Evolutionary conservation across 2,888 invertebrate genomes (phyloP).

Genomic region (Apodemia zela): DNA sequence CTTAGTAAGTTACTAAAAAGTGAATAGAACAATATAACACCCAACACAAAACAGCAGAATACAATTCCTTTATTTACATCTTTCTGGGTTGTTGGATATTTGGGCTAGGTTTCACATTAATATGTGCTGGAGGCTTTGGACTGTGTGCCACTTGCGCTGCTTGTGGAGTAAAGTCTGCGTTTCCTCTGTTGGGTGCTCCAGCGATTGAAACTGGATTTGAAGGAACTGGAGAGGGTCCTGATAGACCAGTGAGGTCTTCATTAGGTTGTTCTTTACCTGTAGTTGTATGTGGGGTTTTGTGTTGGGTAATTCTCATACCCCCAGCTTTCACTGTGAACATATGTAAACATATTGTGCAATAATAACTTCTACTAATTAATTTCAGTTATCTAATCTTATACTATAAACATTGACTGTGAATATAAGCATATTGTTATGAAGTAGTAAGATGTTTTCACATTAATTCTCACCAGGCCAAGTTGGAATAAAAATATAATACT

Average conservation of each 20-base stretch:
- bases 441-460: too few species aligned
- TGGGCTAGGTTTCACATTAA: constrained; percentile 82
- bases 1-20: neutral
- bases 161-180: constrained; percentile 93
- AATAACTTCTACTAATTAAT: too few species aligned
- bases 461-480: too few species aligned
- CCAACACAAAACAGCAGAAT: constrained; percentile 33
- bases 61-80: constrained; percentile 41
- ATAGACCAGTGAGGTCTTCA: constrained; percentile 86
- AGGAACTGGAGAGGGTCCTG: constrained; percentile 87
- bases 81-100: constrained; percentile 94
- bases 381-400: too few species aligned
- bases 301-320: constrained; percentile 94
- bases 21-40: constrained; percentile 24
- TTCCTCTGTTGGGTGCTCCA: constrained; percentile 89
- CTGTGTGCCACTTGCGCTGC: constrained; percentile 93
- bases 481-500: too few species aligned
- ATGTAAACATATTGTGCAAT: neutral
- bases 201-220: constrained; percentile 87
- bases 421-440: too few species aligned
- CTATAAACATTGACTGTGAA: too few species aligned
- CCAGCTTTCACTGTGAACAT: constrained; percentile 89
- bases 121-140: constrained; percentile 85
- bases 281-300: constrained; percentile 86
- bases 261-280: constrained; percentile 82